Evolutionary conservation across 2,113 vertebrate species (phyloP).

Genomic region (Litocranius walleri): DNA sequence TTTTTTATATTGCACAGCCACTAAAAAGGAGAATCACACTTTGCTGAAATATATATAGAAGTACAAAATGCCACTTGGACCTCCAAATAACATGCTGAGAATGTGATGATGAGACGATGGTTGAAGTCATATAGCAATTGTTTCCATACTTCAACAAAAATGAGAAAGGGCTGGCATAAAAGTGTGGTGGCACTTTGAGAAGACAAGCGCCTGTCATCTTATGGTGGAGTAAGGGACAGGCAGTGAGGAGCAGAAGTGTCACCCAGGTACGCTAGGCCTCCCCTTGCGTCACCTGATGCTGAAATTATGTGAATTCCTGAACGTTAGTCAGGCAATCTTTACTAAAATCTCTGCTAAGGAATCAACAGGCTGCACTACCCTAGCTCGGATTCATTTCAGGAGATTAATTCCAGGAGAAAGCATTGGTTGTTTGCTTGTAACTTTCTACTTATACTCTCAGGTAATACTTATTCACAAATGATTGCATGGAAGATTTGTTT

Average conservation of each 20-base stretch:
- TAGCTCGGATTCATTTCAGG: background rate
- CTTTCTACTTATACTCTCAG: background rate
- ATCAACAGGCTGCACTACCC: background rate
- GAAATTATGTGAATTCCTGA: background rate
- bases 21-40: background rate
- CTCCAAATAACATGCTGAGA: background rate
- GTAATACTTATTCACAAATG: background rate
- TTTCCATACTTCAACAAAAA: background rate
- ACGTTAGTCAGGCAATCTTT: background rate
- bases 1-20: background rate
- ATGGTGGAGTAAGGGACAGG: background rate
- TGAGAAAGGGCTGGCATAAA: background rate
- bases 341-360: background rate
- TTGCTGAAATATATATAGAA: background rate
- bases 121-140: background rate
- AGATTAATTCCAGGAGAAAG: constrained; percentile 8
- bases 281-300: background rate
- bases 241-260: background rate
- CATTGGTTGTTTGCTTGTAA: background rate
- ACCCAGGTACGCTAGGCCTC: background rate
- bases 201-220: background rate
- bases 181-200: background rate
- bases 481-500: background rate
- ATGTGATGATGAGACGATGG: background rate
- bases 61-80: background rate